Base-by-base conservation (phyloP, 2,797 vertebrate species). In the Onychomys torridus region DNA sequence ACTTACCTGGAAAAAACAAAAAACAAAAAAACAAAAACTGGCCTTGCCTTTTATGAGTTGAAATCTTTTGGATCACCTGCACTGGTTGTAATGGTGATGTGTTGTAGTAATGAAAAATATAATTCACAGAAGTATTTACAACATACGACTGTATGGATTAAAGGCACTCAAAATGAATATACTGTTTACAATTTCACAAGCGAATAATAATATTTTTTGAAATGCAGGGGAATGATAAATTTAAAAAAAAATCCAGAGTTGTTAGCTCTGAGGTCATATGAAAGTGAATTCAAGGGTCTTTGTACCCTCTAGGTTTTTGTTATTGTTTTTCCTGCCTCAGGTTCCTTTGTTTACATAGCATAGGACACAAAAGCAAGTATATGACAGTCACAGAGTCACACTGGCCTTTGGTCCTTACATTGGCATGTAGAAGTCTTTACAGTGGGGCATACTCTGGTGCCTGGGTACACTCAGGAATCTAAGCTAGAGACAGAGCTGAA, bases 321-420 rank as follows among this genome's bases (percentile, higher is more conserved):
- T 89, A 46, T 40, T 63, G 19, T 37, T 81, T 52, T 61, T 43
- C 89, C 67, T 93, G 67, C 37, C 37, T 63, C 77, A 71, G 29
- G 14, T 95, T 97, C 89, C 91, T 95, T 96, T 78, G 57, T 93
- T 94, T 83, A 94, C 94, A 97, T 2, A 82, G 29, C 29, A 32
- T 4, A 77, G 23, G 78, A 94, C 73, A 93, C 77, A 88, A 86
- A 76, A 21, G 63, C 89, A 25, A 2, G 16, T 8, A 43, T 37
- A 82, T 16, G 34, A 43, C 46, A 73, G 83, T 73, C 37, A 84
- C 23, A 11, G 76, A 88, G 37, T 78, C 73, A 43, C 40, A 86
- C 78, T 46, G 59, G 46, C 88, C 65, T 78, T 93, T 63, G 6
- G 40, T 46, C 61, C 67, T 91, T 79, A 73, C n/a, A 14, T 4